Evolutionary conservation across 2,888 invertebrate species (phyloP).

Genomic region (Cheilosia vernalis): DNA sequence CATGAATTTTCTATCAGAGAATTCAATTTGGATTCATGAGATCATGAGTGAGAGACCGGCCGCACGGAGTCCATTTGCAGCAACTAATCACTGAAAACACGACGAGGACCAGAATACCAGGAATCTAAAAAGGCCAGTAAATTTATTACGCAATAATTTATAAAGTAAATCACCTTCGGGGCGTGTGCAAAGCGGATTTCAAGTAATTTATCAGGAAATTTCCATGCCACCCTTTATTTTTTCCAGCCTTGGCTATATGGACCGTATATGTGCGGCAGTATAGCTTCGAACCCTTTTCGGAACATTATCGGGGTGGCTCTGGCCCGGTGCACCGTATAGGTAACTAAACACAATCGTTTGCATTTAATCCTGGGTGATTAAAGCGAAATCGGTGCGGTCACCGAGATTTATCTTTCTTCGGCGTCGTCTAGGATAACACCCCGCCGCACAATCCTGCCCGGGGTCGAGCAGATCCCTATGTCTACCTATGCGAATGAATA

Average conservation of each 20-base stretch:
- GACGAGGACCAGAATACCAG: not conserved
- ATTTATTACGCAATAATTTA: constrained; percentile 70
- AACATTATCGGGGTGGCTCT: constrained; percentile 45
- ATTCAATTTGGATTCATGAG: constrained; percentile 53
- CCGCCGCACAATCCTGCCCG: no score
- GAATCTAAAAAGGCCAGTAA: constrained; percentile 6
- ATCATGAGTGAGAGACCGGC: constrained; percentile 29
- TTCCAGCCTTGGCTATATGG: not conserved
- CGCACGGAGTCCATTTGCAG: constrained; percentile 39
- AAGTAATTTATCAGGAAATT: constrained; percentile 68
- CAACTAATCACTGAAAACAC: constrained; percentile 49
- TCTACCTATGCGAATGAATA: constrained; percentile 62
- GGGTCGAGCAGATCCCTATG: not conserved
- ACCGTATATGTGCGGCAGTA: not conserved
- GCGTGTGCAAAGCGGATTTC: constrained; percentile 44
- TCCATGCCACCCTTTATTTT: constrained; percentile 54
- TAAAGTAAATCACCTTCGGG: constrained; percentile 58
- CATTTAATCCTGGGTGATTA: constrained; percentile 68
- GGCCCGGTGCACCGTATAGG: constrained; percentile 34
- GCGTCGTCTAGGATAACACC: not conserved
- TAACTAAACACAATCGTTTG: constrained; percentile 51
- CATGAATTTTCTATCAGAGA: constrained; percentile 1
- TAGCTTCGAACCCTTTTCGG: constrained; percentile 47
- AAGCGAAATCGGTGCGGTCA: constrained; percentile 50
- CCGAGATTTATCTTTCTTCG: constrained; percentile 57